Percentiles rank a stretch among this genome's conserved stretches.
phyloP scores from a whole-genome alignment of 2,113 vertebrate genomes.

The rat (Rattus norvegicus) region GRCr8 NC_086022.1:165071001-165071500 shows the following conservation, averaged over 20 bases:
- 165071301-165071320: background rate
- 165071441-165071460: background rate
- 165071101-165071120: background rate
- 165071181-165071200: background rate
- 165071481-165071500: too few species aligned
- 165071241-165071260: too few species aligned
- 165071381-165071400: background rate
- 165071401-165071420: too few species aligned
- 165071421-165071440: background rate
- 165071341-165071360: background rate
- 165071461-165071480: background rate
- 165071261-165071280: background rate
- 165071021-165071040: background rate
- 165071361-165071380: background rate
- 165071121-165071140: background rate
- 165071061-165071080: slow-evolving; percentile 22
- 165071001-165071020: background rate
- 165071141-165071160: too few species aligned
- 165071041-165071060: background rate
- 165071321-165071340: background rate
- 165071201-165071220: background rate
- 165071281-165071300: background rate
- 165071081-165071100: slow-evolving; percentile 58
- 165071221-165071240: background rate
- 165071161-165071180: slow-evolving; percentile 49